Evolutionary conservation across 2,797 vertebrate genomes (phyloP), one percentile per base, ranked within the genome.

Genomic region (Pantherophis alleghaniensis): DNA sequence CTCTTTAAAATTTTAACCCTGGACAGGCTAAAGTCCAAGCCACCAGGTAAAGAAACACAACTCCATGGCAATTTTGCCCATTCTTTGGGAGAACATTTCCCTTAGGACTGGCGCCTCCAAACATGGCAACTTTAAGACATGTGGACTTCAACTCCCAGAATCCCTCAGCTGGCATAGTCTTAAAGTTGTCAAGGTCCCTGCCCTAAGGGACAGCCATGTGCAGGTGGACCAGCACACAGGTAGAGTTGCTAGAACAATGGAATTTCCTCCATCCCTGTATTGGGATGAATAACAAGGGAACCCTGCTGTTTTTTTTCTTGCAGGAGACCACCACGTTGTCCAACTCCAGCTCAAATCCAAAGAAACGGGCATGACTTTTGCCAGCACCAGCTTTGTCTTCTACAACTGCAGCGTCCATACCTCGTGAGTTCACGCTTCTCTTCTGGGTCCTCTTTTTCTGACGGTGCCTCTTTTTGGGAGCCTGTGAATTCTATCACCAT

Each of bases 351-450:
- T 99, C 94, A 99, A 99, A 95, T 99, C 99, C 61, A 99, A 99
- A 94, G 99, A 99, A 97, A 99, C 99, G 0, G 99, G 99, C 92
- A 98, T 99, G 98, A 99, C 98, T 16, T 99, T 99, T 83, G 99
- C 99, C 95, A 99, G 99, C 94, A 99, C 99, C 96, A 99, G 98
- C 96, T 99, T 99, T 59, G 99, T 99, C 95, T 99, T 99, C 98
- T 99, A 99, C 98, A 99, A 99, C 97, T 99, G 99, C 96, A 99
- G 99, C 0, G 99, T 99, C 93, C 99, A 99, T 96, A 99, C 98
- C 89, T 99, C 99, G 99, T 99, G 98, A 96, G 99, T 97, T 61
- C 57, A 18, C 16, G 2, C 91, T 92, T 22, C 61, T 86, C 88
- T 90, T 47, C 4, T 7, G 47, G 47, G 26, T 24, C 26, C 16